phyloP scores from a whole-genome alignment of 2,888 invertebrate species.

The Stenichneumon culpator region DNA sequence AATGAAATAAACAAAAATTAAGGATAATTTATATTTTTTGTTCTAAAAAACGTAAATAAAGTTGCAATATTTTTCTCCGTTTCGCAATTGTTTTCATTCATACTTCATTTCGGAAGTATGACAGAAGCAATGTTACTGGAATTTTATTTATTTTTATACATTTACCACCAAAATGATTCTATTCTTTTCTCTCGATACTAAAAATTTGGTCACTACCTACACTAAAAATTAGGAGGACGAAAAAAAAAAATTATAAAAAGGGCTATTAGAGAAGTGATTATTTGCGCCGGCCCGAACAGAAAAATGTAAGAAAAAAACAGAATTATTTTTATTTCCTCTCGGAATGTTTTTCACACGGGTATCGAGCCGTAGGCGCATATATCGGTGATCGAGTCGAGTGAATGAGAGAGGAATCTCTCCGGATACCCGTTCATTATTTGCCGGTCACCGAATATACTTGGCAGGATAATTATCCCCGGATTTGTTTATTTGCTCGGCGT shows the following conservation, averaged over 20 bases:
- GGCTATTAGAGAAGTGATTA: not conserved
- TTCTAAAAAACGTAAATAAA: not conserved
- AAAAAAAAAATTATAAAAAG: not conserved
- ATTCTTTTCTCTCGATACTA: not conserved
- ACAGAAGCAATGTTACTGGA: not conserved
- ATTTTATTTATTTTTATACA: not conserved
- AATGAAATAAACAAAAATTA: too few relatives aligned
- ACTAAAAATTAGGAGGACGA: not conserved
- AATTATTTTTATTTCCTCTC: not conserved
- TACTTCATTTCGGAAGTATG: not conserved
- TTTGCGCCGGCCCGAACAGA: too few relatives aligned
- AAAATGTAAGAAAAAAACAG: not conserved
- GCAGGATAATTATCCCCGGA: slow-evolving; percentile 67
- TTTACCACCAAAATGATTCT: not conserved
- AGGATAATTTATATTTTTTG: not conserved
- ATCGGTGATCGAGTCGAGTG: slow-evolving; percentile 11
- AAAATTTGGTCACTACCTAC: not conserved
- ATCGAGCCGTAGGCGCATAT: slow-evolving; percentile 8
- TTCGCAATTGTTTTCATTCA: not conserved
- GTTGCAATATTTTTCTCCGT: not conserved
- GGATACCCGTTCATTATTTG: slow-evolving; percentile 42
- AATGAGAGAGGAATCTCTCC: slow-evolving; percentile 24
- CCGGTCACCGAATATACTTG: slow-evolving; percentile 50
- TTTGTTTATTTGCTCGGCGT: slow-evolving; percentile 76
- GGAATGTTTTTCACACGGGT: slow-evolving; percentile 39